Evolutionary conservation across 2,113 vertebrate genomes (phyloP), one percentile per base, ranked within the genome.

Genomic region (Megatriorchis doriae): DNA sequence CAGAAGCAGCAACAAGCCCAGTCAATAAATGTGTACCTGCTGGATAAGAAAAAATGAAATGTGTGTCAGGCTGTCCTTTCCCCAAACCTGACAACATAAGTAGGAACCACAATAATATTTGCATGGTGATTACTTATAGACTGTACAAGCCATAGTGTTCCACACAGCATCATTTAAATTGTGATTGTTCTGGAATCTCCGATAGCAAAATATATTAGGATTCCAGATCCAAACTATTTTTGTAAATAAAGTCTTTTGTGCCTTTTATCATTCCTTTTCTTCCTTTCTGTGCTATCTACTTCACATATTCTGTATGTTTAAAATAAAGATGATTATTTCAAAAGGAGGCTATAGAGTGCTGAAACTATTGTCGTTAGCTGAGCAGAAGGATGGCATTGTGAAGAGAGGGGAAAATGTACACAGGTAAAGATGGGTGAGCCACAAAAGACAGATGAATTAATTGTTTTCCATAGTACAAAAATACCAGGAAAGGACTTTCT

Each of bases 11-110:
- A 96, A 92, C 70, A 96, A 96, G 62, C 48, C 70, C 61, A 92
- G 55, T 66, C 68, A 85, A 92, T 91, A 95, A 94, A 91, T 47
- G 12, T n/a, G 38, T 77, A 73, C 59, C 70, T 94, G 32, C 52
- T 93, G 94, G 90, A 88, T 72, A 91, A 95, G 55, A 84, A 94
- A 91, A 96, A 56, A 88, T 10, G 3, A 91, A 97, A 86, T 79
- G 23, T 66, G 45, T 84, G 63, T 90, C 75, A 92, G 73, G 67
- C 40, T 79, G 36, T 87, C 82, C 81, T 95, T 95, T 70, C 20
- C 59, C 71, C 29, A 91, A 94, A 75, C 27, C 56, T 89, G 81
- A 88, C 61, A 81, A 67, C 42, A 12, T 67, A 71, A 68, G 34
- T 65, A 72, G 43, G 36, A 86, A 66, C 22, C 61, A 84, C 50